A percentile compares a stretch with the other conserved stretches of the same genome.
These are phyloP conservation scores for Sternarchorhynchus goeldii DNA, from an alignment of 2,797 vertebrate genomes.

Conservation along the genomic window DNA sequence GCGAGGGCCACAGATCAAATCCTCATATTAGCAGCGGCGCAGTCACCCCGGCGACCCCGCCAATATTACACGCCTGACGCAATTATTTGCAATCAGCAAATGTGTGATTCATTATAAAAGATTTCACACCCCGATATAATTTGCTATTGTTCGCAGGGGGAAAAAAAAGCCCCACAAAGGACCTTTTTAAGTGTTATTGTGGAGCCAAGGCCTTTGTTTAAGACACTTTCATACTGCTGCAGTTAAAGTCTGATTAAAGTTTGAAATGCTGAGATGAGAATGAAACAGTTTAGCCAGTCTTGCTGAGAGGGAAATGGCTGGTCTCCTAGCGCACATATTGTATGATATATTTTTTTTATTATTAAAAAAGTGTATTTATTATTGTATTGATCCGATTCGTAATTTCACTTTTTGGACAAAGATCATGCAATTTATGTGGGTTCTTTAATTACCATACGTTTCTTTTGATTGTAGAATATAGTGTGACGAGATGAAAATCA, in stretches of 20 bases:
- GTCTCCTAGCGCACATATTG: conserved; percentile 56
- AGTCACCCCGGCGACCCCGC: conserved; percentile 89
- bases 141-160: conserved; percentile 85
- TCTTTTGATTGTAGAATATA: conserved; percentile 46
- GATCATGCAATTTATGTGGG: conserved; percentile 43
- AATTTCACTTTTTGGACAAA: conserved; percentile 71
- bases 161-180: conserved; percentile 75
- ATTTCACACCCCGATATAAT: conserved; percentile 81
- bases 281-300: conserved; percentile 63
- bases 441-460: conserved; percentile 32
- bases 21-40: conserved; percentile 86
- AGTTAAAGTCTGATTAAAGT: conserved; percentile 79
- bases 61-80: conserved; percentile 89
- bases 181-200: conserved; percentile 75
- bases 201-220: conserved; percentile 64
- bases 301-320: conserved; percentile 67
- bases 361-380: neutral
- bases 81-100: conserved; percentile 99
- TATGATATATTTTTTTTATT: too few species aligned
- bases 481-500: conserved; percentile 47
- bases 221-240: conserved; percentile 60
- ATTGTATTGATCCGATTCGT: conserved; percentile 73
- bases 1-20: conserved; percentile 89
- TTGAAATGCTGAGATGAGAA: conserved; percentile 73
- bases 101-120: conserved; percentile 91